Evolutionary conservation across 2,888 invertebrate genomes (phyloP).

Genomic region (Halictus quadricinctus): DNA sequence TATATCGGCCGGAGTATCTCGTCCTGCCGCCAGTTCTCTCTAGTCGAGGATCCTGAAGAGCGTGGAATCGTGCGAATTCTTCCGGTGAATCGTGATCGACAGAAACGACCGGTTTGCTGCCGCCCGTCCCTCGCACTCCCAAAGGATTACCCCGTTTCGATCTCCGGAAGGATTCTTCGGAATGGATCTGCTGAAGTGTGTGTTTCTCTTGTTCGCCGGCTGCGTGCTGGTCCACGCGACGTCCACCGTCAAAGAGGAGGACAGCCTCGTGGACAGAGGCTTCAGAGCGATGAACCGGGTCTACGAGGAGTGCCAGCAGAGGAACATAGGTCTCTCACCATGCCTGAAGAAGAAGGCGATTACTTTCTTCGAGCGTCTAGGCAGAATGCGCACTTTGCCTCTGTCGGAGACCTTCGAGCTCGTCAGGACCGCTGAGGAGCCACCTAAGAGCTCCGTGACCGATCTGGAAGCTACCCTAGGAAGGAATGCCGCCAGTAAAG

Average conservation of each 20-base stretch:
- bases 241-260: slow-evolving; percentile 75
- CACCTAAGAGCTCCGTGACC: slow-evolving; percentile 62
- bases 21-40: slow-evolving; percentile 76
- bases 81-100: not conserved
- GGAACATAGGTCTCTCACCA: slow-evolving; percentile 87
- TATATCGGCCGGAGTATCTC: slow-evolving; percentile 71
- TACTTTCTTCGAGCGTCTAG: slow-evolving; percentile 89
- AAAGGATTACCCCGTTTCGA: slow-evolving; percentile 8
- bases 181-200: slow-evolving; percentile 65
- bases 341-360: slow-evolving; percentile 93
- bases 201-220: slow-evolving; percentile 58
- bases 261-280: slow-evolving; percentile 84
- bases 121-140: not conserved
- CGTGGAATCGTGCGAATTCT: slow-evolving; percentile 65
- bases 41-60: slow-evolving; percentile 70
- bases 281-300: slow-evolving; percentile 87
- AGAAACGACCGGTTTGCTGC: not conserved
- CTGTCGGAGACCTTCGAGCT: slow-evolving; percentile 88
- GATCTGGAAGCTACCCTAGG: slow-evolving; percentile 88
- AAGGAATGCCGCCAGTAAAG: slow-evolving; percentile 86
- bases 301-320: slow-evolving; percentile 90
- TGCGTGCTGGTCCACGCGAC: slow-evolving; percentile 41
- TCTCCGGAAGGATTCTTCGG: slow-evolving; percentile 38
- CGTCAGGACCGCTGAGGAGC: slow-evolving; percentile 84
- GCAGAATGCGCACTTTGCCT: slow-evolving; percentile 87